Percentiles rank a stretch among this genome's conserved stretches.
These are phyloP conservation scores for Orchestes rusci DNA, from an alignment of 2,888 invertebrate genomes.

Conservation along the genomic window DNA sequence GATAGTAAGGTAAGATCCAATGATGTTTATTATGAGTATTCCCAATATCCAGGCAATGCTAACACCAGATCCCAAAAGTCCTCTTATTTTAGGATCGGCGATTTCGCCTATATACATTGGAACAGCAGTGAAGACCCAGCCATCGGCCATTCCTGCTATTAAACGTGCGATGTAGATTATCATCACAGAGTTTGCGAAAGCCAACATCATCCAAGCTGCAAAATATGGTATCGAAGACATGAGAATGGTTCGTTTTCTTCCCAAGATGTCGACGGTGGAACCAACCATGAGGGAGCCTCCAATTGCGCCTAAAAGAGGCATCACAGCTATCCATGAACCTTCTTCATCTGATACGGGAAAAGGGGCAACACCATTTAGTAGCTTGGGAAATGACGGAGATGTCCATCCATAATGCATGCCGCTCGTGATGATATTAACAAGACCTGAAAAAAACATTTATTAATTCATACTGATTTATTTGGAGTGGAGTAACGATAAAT, in stretches of 20 bases:
- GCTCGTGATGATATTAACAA: slow-evolving; percentile 38
- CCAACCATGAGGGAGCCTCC: slow-evolving; percentile 57
- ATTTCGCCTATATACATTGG: slow-evolving; percentile 58
- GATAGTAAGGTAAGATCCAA: slow-evolving; percentile 47
- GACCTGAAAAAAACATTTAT: slow-evolving; percentile 35
- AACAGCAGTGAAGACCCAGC: slow-evolving; percentile 42
- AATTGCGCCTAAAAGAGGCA: slow-evolving; percentile 58
- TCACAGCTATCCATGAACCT: slow-evolving; percentile 59
- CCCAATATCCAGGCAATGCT: slow-evolving; percentile 49
- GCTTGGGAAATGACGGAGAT: slow-evolving; percentile 52
- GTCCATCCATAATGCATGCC: slow-evolving; percentile 52
- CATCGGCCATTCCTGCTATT: slow-evolving; percentile 56
- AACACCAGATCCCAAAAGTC: slow-evolving; percentile 52
- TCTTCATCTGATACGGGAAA: slow-evolving; percentile 44
- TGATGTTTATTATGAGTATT: slow-evolving; percentile 48
- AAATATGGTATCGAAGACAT: slow-evolving; percentile 52
- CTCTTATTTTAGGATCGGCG: slow-evolving; percentile 50
- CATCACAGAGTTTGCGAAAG: slow-evolving; percentile 50
- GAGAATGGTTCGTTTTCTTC: slow-evolving; percentile 57
- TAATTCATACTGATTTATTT: background rate
- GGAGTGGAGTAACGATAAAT: no score
- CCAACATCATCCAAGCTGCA: slow-evolving; percentile 57
- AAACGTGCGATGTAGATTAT: slow-evolving; percentile 49
- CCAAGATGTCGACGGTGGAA: slow-evolving; percentile 57
- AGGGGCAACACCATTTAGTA: slow-evolving; percentile 36